Evolutionary conservation across 1,140 invertebrate species (phyloP).

Genomic region (Diachasmimorpha longicaudata): DNA sequence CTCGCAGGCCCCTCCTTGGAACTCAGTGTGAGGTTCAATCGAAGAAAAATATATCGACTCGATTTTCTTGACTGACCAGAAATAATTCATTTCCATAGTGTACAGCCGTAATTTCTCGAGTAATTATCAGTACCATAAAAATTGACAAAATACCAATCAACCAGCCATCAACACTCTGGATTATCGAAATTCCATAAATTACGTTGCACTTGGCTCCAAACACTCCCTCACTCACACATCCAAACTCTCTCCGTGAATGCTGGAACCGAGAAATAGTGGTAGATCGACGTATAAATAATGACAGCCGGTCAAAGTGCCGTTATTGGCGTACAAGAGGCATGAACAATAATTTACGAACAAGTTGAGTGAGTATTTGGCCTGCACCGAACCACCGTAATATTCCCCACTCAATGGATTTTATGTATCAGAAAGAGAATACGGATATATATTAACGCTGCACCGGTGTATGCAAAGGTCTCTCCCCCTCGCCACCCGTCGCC

Average conservation of each 20-base stretch:
- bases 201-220: too few species aligned
- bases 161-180: too few species aligned
- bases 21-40: too few species aligned
- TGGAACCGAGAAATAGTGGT: not conserved
- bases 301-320: conserved; percentile 9
- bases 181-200: too few species aligned
- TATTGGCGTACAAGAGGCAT: not conserved
- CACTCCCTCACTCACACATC: not conserved
- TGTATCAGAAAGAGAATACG: conserved; percentile 7
- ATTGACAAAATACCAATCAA: too few species aligned
- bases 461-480: not conserved
- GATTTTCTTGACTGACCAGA: too few species aligned
- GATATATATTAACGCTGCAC: not conserved
- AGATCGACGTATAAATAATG: conserved; percentile 12
- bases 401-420: not conserved
- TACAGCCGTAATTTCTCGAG: too few species aligned
- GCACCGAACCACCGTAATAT: not conserved
- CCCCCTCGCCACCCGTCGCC: not conserved
- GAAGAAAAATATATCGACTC: too few species aligned
- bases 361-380: not conserved
- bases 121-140: too few species aligned
- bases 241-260: not conserved
- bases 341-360: conserved; percentile 10
- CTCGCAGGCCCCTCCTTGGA: too few species aligned
- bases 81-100: too few species aligned